Percentiles rank a stretch among this genome's conserved stretches.
These are phyloP conservation scores for Schizopygopsis pylzovi DNA, from an alignment of 2,797 vertebrate species.

Conservation along the genomic window DNA sequence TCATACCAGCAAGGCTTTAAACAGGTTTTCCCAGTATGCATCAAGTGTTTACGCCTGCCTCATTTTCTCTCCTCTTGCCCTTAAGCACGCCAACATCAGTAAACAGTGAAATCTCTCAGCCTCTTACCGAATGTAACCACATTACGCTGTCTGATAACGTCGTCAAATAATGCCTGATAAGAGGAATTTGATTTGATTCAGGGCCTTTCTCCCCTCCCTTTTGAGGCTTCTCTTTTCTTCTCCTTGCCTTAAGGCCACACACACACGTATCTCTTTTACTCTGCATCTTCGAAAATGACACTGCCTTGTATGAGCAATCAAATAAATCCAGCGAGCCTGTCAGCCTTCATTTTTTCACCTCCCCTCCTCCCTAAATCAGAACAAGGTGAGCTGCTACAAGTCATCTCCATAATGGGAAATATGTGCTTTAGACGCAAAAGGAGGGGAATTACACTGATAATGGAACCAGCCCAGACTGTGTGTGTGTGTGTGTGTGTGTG, in stretches of 20 bases:
- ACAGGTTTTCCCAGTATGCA: constrained; percentile 80
- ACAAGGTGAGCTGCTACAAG: constrained; percentile 71
- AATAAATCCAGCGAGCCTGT: constrained; percentile 79
- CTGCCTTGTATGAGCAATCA: constrained; percentile 77
- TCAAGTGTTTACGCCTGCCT: constrained; percentile 77
- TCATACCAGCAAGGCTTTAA: constrained; percentile 64
- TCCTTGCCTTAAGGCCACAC: constrained; percentile 57
- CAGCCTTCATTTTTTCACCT: constrained; percentile 76
- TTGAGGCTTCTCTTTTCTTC: constrained; percentile 47
- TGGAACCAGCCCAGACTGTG: constrained; percentile 63
- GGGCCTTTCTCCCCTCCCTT: constrained; percentile 52
- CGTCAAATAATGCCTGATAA: constrained; percentile 99
- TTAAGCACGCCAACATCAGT: constrained; percentile 87
- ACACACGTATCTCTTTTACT: constrained; percentile 39
- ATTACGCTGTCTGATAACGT: constrained; percentile 95
- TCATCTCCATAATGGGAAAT: constrained; percentile 82
- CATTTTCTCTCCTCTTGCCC: constrained; percentile 60
- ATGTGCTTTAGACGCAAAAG: constrained; percentile 75
- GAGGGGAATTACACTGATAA: constrained; percentile 74
- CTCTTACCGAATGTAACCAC: constrained; percentile 93
- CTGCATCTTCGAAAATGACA: constrained; percentile 72
- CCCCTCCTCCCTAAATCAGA: constrained; percentile 62
- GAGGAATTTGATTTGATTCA: constrained; percentile 97
- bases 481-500: constrained; percentile 1
- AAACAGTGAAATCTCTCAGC: constrained; percentile 94